Evolutionary conservation across 2,888 invertebrate species (phyloP).

Genomic region (Orthosia gothica): DNA sequence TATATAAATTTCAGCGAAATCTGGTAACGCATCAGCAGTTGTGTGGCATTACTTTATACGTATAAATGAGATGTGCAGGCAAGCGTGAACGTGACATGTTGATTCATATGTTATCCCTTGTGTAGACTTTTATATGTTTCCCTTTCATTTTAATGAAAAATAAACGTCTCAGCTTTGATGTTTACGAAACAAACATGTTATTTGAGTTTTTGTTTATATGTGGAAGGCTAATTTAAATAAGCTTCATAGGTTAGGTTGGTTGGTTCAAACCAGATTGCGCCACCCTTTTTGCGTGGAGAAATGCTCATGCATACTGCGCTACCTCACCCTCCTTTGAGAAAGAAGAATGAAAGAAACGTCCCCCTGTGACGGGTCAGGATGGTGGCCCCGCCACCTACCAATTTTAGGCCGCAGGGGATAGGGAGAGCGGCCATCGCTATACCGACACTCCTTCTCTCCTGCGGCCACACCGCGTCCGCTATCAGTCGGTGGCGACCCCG

Average conservation of each 20-base stretch:
- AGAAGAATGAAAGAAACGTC: too few species aligned
- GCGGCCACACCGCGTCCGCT: too few species aligned
- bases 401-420: too few species aligned
- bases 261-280: too few species aligned
- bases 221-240: not conserved
- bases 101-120: not conserved
- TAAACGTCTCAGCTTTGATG: not conserved
- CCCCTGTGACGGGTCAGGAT: too few species aligned
- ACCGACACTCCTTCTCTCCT: too few species aligned
- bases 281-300: too few species aligned
- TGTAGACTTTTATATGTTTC: conserved; percentile 1
- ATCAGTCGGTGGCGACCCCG: too few species aligned
- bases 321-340: too few species aligned
- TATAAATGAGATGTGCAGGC: conserved; percentile 22
- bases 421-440: too few species aligned
- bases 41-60: conserved; percentile 2
- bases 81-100: conserved; percentile 15
- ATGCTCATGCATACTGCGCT: too few species aligned
- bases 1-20: not conserved
- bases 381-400: too few species aligned
- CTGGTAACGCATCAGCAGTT: conserved; percentile 3
- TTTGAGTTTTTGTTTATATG: not conserved
- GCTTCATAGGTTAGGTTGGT: not conserved
- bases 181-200: not conserved
- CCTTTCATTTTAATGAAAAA: conserved; percentile 33